Conservation (phyloP, 2,888 invertebrate genomes). For the Erpobdella octoculata region DNA sequence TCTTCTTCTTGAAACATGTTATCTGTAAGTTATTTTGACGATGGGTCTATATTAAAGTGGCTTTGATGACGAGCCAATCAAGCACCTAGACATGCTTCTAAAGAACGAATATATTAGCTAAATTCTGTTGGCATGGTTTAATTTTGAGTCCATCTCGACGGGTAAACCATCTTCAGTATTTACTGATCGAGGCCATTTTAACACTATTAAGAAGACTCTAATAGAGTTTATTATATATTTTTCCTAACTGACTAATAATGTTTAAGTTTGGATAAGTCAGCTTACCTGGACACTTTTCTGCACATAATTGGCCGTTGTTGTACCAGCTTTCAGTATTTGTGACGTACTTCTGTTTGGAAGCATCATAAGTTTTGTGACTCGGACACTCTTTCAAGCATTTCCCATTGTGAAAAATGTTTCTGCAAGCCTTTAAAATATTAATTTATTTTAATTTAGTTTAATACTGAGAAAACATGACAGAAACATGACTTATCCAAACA, state of each 20-base stretch:
- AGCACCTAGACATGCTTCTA: too few relatives aligned
- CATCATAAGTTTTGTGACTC: neutral
- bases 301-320: conserved; percentile 16
- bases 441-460: neutral
- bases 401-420: neutral
- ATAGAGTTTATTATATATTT: too few relatives aligned
- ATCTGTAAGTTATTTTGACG: neutral
- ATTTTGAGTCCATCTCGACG: too few relatives aligned
- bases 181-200: too few relatives aligned
- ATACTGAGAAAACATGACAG: neutral
- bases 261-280: too few relatives aligned
- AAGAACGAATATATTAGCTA: too few relatives aligned
- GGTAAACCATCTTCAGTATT: too few relatives aligned
- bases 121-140: too few relatives aligned
- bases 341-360: neutral
- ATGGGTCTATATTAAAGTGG: neutral
- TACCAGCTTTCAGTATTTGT: conserved; percentile 20
- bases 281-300: neutral
- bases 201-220: too few relatives aligned
- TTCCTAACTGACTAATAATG: too few relatives aligned
- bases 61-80: too few relatives aligned
- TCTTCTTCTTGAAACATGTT: neutral
- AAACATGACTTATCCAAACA: too few relatives aligned
- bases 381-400: conserved; percentile 14
- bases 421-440: conserved; percentile 12